Percentiles rank a stretch among this genome's conserved stretches.
phyloP scores from a whole-genome alignment of 2,113 vertebrate genomes.

The Cervus canadensis region DNA sequence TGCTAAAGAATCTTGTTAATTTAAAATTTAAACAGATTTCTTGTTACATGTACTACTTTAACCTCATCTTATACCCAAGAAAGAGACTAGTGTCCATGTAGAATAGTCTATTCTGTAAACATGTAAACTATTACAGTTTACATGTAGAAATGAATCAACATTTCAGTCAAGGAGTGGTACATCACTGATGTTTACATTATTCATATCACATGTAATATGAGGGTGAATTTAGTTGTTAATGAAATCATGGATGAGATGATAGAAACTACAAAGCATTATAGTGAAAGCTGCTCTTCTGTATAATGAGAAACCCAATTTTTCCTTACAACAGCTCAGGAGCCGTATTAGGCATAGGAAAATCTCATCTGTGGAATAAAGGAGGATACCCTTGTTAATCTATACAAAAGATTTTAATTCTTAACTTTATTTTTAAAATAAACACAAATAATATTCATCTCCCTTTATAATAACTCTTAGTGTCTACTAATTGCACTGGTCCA shows the following conservation, averaged over 20 bases:
- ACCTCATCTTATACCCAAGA: not conserved
- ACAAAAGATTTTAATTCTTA: not conserved
- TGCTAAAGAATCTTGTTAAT: not conserved
- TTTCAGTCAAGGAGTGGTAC: not conserved
- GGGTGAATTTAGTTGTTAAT: not conserved
- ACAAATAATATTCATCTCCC: not conserved
- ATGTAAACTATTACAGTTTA: not conserved
- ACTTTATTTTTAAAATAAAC: not conserved
- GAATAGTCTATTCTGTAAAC: not conserved
- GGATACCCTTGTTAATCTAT: not conserved
- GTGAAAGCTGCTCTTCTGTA: not conserved
- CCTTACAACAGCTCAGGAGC: not conserved
- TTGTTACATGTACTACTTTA: not conserved
- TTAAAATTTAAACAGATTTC: not conserved
- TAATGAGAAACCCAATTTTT: not conserved
- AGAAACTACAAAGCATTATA: not conserved
- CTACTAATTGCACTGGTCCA: not conserved
- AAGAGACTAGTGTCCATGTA: not conserved
- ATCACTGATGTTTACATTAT: not conserved
- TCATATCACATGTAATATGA: not conserved
- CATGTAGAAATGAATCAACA: not conserved
- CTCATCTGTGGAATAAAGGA: not conserved
- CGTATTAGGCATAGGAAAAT: not conserved
- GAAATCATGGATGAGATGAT: not conserved
- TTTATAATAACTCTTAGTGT: not conserved